A percentile compares a stretch with the other conserved stretches of the same genome.
Conservation (phyloP, 1,140 invertebrate genomes). For the Subanguina moxae region DNA sequence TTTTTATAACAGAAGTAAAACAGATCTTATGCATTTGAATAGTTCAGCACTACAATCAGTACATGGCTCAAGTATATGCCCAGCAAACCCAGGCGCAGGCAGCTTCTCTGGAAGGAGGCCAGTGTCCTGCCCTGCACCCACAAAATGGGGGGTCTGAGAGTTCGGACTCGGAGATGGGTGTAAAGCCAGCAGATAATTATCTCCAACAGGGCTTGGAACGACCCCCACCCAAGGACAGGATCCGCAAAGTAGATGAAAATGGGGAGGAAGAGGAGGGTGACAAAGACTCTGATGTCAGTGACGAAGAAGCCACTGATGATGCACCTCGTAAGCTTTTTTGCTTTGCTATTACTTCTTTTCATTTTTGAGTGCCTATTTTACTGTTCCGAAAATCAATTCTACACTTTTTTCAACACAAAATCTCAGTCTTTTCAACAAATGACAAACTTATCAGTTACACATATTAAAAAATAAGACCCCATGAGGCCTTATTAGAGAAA, state of each 20-base stretch:
- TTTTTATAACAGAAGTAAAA: too few species aligned
- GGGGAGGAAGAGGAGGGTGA: neutral
- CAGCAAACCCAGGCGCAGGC: slow-evolving; percentile 42
- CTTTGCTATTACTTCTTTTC: neutral
- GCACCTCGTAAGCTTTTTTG: slow-evolving; percentile 1
- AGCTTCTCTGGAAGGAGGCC: slow-evolving; percentile 15
- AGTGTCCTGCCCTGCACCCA: neutral
- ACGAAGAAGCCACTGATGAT: slow-evolving; percentile 20
- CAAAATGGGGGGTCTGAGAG: neutral
- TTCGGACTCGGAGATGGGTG: slow-evolving; percentile 36
- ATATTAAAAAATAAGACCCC: too few species aligned
- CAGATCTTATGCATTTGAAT: too few species aligned
- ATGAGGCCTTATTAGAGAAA: too few species aligned
- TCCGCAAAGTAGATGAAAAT: slow-evolving; percentile 31
- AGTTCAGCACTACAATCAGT: slow-evolving; percentile 46
- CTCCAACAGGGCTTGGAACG: slow-evolving; percentile 37
- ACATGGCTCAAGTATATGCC: slow-evolving; percentile 50
- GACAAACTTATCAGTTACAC: too few species aligned
- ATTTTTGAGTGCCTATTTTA: neutral
- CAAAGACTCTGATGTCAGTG: slow-evolving; percentile 37
- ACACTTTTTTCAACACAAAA: too few species aligned
- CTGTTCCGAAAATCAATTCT: neutral
- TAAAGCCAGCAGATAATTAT: slow-evolving; percentile 33
- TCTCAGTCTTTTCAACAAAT: too few species aligned
- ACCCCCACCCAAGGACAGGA: slow-evolving; percentile 33